Conservation (phyloP, 2,113 vertebrate species). For the Glareola pratincola region DNA sequence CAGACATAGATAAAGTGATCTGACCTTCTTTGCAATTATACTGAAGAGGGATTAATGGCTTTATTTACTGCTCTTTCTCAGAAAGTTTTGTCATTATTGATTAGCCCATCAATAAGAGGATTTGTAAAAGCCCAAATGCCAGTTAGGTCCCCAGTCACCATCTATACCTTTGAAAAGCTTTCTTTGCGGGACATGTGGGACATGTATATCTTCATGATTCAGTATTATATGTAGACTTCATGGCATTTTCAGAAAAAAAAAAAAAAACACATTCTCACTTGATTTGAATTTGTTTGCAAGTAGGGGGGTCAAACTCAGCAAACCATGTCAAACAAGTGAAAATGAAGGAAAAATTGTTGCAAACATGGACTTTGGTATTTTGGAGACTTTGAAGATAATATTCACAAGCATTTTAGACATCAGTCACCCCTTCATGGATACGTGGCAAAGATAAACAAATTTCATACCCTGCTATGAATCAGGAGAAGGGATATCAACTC, state of each 20-base stretch:
- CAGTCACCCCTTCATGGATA: background rate
- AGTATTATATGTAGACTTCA: background rate
- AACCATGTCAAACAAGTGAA: background rate
- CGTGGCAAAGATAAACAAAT: background rate
- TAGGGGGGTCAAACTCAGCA: background rate
- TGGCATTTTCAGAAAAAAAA: background rate
- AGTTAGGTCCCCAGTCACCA: background rate
- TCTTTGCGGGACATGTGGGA: background rate
- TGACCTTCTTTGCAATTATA: slow-evolving; percentile 17
- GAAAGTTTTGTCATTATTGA: slow-evolving; percentile 36
- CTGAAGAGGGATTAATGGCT: slow-evolving; percentile 4
- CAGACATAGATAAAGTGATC: background rate
- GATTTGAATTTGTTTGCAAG: background rate
- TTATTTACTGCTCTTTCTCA: background rate
- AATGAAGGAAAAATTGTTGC: background rate
- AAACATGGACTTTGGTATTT: background rate
- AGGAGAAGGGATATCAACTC: background rate
- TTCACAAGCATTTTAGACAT: background rate
- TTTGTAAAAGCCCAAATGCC: background rate
- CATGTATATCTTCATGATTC: background rate
- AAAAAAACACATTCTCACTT: background rate
- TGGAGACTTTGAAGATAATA: background rate
- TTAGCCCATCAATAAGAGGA: background rate
- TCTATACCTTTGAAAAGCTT: background rate
- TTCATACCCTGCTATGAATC: background rate